Percentiles rank a stretch among this genome's conserved stretches.
These are phyloP conservation scores for Neocrepidodera transversa DNA, from an alignment of 2,888 invertebrate genomes.

Conservation along the genomic window DNA sequence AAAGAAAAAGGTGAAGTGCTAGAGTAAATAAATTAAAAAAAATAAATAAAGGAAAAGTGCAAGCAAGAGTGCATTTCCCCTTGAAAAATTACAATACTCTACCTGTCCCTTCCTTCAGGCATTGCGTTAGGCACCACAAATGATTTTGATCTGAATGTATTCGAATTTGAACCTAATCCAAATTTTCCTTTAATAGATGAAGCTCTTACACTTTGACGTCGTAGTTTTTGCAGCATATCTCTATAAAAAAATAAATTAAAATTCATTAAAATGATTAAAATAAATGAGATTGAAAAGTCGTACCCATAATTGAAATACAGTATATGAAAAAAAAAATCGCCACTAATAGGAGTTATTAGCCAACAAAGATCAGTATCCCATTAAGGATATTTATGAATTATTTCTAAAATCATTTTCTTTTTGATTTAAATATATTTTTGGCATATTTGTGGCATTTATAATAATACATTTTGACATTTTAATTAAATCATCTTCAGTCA, in stretches of 20 bases:
- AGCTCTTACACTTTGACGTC: constrained; percentile 82
- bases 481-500: no score
- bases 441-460: no score
- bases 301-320: no score
- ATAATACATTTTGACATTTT: no score
- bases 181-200: constrained; percentile 82
- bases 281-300: no score
- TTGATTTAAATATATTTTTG: no score
- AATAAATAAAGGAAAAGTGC: constrained; percentile 2
- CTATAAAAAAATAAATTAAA: constrained; percentile 59
- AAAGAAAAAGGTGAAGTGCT: constrained; percentile 23
- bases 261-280: neutral
- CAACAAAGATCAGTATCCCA: no score
- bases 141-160: constrained; percentile 77
- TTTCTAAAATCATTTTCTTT: no score
- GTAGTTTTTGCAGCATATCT: constrained; percentile 91
- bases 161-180: constrained; percentile 68
- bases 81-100: constrained; percentile 18
- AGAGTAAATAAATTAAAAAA: constrained; percentile 4
- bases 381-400: no score
- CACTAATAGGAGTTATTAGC: no score
- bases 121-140: constrained; percentile 76
- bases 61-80: neutral
- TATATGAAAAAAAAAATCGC: no score
- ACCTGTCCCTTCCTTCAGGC: constrained; percentile 64